Conservation (phyloP, 2,888 invertebrate species). For the Epistrophe eligans region DNA sequence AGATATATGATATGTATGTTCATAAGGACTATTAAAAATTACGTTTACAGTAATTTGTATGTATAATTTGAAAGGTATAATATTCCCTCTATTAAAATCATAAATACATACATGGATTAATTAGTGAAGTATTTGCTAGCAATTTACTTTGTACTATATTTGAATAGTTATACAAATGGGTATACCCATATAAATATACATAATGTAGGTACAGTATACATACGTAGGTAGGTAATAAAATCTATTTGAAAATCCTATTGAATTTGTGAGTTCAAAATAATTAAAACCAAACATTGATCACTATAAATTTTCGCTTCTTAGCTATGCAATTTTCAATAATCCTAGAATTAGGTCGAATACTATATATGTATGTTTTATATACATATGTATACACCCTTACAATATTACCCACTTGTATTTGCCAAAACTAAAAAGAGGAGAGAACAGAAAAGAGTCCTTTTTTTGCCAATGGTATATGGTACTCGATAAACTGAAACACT, state of each 20-base stretch:
- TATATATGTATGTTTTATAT: neutral
- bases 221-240: neutral
- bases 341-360: constrained; percentile 3
- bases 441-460: constrained; percentile 10
- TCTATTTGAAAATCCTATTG: neutral
- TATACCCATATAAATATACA: too few relatives aligned
- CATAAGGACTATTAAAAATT: neutral
- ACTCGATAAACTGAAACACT: constrained; percentile 33
- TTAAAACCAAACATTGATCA: constrained; percentile 40
- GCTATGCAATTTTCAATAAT: constrained; percentile 31
- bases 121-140: constrained; percentile 35
- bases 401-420: neutral
- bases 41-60: neutral
- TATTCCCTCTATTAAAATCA: constrained; percentile 8
- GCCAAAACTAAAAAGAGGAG: neutral
- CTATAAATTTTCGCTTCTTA: constrained; percentile 13
- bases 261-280: constrained; percentile 36
- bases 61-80: neutral
- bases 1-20: neutral
- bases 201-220: too few relatives aligned
- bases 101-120: constrained; percentile 37
- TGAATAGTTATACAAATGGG: neutral
- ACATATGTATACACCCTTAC: neutral
- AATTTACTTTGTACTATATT: constrained; percentile 14
- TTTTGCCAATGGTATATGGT: constrained; percentile 20